A percentile compares a stretch with the other conserved stretches of the same genome.
Evolutionary conservation across 1,140 invertebrate genomes (phyloP).

Genomic region (Asobara japonica): DNA sequence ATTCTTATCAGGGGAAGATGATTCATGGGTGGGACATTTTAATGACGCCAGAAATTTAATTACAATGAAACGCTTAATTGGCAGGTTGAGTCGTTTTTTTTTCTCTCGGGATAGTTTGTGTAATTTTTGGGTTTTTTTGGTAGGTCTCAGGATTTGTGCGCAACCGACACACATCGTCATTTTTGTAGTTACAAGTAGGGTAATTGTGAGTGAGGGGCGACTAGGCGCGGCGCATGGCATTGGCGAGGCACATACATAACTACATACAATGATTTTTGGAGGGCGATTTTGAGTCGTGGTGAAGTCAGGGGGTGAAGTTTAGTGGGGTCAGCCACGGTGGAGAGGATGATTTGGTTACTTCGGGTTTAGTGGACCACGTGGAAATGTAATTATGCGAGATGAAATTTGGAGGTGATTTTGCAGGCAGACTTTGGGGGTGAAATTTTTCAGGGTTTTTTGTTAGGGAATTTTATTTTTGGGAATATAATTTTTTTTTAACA

Average conservation of each 20-base stretch:
- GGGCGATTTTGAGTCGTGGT: too few relatives aligned
- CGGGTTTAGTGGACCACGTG: too few relatives aligned
- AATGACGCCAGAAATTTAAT: conserved; percentile 21
- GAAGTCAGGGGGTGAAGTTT: too few relatives aligned
- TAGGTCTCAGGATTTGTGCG: not conserved
- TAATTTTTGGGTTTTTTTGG: conserved; percentile 2
- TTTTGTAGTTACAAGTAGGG: not conserved
- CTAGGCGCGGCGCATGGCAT: conserved; percentile 6
- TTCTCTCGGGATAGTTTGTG: not conserved
- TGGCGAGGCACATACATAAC: conserved; percentile 26
- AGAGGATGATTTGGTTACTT: too few relatives aligned
- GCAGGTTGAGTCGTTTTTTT: conserved; percentile 10
- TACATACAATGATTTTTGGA: not conserved
- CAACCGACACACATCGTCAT: not conserved
- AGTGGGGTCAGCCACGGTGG: too few relatives aligned
- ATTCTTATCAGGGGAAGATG: not conserved
- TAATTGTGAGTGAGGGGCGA: not conserved
- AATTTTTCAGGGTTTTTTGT: too few relatives aligned
- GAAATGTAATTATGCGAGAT: too few relatives aligned
- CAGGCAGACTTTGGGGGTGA: too few relatives aligned
- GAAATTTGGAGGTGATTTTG: too few relatives aligned
- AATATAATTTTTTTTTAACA: too few relatives aligned
- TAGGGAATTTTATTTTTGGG: too few relatives aligned
- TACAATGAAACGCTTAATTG: conserved; percentile 15
- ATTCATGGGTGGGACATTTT: not conserved